Conservation (phyloP, 2,113 vertebrate genomes). For the Serilophus lunatus region DNA sequence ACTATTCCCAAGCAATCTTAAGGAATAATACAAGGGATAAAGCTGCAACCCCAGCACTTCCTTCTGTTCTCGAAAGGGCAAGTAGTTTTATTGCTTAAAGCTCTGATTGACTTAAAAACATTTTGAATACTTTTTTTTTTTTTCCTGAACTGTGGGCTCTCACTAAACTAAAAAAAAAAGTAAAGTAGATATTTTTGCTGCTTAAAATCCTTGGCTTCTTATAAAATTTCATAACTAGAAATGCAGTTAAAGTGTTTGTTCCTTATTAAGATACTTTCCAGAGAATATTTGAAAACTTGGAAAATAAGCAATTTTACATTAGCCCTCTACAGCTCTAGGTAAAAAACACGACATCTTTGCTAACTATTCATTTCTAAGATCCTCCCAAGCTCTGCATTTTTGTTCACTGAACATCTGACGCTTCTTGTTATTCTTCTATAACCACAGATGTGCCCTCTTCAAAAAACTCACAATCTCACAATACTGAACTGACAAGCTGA, state of each 20-base stretch:
- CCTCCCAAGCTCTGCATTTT: conserved; percentile 34
- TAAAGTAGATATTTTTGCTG: background rate
- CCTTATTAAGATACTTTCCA: background rate
- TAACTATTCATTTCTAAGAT: conserved; percentile 37
- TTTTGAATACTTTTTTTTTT: background rate
- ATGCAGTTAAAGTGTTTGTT: background rate
- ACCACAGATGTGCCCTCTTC: conserved; percentile 64
- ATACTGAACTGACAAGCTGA: conserved; percentile 37
- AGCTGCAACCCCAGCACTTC: background rate
- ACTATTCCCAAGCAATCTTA: background rate
- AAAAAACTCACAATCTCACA: conserved; percentile 67
- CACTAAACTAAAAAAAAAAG: background rate
- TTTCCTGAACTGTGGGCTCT: background rate
- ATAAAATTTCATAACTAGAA: background rate
- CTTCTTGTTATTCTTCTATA: conserved; percentile 45
- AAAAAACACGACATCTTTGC: background rate
- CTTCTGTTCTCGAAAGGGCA: background rate
- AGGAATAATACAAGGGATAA: background rate
- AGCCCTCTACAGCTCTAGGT: background rate
- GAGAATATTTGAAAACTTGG: background rate
- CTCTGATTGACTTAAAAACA: background rate
- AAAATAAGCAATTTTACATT: background rate
- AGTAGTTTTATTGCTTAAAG: background rate
- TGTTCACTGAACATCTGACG: conserved; percentile 33
- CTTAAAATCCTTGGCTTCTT: background rate